Percentiles rank a stretch among this genome's conserved stretches.
These are phyloP conservation scores for Pollenia griseotomentosa DNA, from an alignment of 2,888 invertebrate species.

Conservation along the genomic window DNA sequence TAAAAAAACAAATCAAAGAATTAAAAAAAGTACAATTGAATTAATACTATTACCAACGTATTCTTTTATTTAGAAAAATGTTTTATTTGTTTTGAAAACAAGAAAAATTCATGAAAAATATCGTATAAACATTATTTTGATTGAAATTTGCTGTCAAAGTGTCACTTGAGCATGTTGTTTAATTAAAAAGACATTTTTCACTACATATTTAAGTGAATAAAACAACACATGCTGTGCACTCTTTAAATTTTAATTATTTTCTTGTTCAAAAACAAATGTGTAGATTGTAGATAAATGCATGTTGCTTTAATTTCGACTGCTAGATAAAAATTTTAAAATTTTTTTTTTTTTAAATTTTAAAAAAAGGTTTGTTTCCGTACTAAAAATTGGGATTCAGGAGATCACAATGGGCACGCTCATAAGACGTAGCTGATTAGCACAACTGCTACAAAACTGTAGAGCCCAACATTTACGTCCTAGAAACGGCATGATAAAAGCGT, in stretches of 20 bases:
- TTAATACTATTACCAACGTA: background rate
- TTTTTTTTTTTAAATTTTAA: background rate
- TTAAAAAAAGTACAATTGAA: background rate
- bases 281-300: too few species aligned
- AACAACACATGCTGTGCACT: constrained; percentile 35
- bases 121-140: constrained; percentile 58
- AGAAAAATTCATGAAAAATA: constrained; percentile 33
- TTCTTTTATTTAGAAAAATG: background rate
- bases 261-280: background rate
- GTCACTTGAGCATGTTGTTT: constrained; percentile 61
- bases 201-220: constrained; percentile 39
- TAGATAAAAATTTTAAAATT: background rate
- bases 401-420: too few species aligned
- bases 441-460: too few species aligned
- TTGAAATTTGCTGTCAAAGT: constrained; percentile 64
- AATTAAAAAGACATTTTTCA: constrained; percentile 68
- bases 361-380: too few species aligned
- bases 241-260: constrained; percentile 37
- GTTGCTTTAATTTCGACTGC: too few species aligned
- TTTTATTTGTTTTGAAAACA: constrained; percentile 14
- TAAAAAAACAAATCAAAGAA: too few species aligned
- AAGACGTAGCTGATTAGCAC: too few species aligned
- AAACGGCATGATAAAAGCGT: too few species aligned
- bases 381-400: too few species aligned
- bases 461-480: too few species aligned